Conservation (phyloP, 2,797 vertebrate genomes). For the Bradypodion ventrale region DNA sequence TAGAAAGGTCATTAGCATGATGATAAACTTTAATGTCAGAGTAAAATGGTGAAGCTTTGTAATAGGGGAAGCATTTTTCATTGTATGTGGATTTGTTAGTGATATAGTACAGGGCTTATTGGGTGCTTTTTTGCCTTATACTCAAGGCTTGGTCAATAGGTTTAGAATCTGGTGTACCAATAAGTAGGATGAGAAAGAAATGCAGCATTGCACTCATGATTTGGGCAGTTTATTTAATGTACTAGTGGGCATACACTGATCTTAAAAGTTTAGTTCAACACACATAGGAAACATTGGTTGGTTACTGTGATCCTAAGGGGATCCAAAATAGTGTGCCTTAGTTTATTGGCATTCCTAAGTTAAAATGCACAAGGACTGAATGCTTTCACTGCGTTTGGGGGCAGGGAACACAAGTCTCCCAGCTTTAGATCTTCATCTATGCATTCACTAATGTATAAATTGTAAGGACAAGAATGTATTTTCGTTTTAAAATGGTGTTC, state of each 20-base stretch:
- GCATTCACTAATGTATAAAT: conserved; percentile 41
- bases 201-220: conserved; percentile 28
- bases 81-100: conserved; percentile 38
- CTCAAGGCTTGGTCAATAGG: conserved; percentile 18
- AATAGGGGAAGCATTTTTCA: conserved; percentile 27
- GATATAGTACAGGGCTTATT: conserved; percentile 11
- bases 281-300: conserved; percentile 41
- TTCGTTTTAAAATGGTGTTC: conserved; percentile 37
- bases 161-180: conserved; percentile 18
- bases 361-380: conserved; percentile 42
- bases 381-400: conserved; percentile 14
- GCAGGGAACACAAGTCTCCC: background rate
- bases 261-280: conserved; percentile 50
- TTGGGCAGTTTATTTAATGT: conserved; percentile 44
- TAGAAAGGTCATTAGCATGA: conserved; percentile 44
- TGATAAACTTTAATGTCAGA: conserved; percentile 35
- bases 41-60: conserved; percentile 23
- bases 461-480: conserved; percentile 40
- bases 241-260: conserved; percentile 42
- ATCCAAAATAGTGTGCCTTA: conserved; percentile 62
- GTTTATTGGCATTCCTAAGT: conserved; percentile 55
- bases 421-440: conserved; percentile 7
- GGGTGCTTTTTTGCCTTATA: conserved; percentile 45
- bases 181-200: conserved; percentile 21
- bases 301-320: conserved; percentile 45